Percentiles rank a stretch among this genome's conserved stretches.
Evolutionary conservation across 2,113 vertebrate species (phyloP).

Genomic region (Eudorcas thomsonii): DNA sequence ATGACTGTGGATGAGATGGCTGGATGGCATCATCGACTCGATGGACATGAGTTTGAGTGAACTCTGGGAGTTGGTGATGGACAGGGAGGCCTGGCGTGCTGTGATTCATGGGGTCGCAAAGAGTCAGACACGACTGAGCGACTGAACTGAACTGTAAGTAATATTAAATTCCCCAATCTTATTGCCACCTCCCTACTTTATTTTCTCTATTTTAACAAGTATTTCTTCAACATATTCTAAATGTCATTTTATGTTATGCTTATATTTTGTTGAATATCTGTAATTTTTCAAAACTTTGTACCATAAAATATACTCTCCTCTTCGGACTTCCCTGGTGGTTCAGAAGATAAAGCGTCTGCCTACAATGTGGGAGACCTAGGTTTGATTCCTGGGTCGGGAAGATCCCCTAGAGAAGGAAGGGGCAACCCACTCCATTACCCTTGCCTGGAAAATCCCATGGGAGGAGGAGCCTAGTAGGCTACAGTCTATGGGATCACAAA

Average conservation of each 20-base stretch:
- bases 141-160: background rate
- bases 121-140: fast-evolving
- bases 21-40: too few relatives aligned
- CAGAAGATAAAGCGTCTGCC: fast-evolving
- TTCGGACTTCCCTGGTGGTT: background rate
- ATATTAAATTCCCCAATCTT: background rate
- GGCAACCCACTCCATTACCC: background rate
- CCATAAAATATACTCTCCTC: background rate
- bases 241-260: background rate
- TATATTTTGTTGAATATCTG: background rate
- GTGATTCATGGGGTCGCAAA: fast-evolving
- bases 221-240: background rate
- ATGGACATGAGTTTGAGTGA: too few relatives aligned
- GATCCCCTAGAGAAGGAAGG: background rate
- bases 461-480: fast-evolving
- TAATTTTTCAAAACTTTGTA: background rate
- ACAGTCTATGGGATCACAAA: fast-evolving
- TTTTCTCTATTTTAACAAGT: background rate
- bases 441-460: background rate
- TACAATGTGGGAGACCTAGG: background rate
- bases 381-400: background rate
- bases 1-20: too few relatives aligned
- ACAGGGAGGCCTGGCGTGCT: too few relatives aligned
- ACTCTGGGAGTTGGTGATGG: too few relatives aligned
- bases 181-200: background rate